phyloP scores from a whole-genome alignment of 2,888 invertebrate genomes.

The Caenorhabditis zanzibari region DNA sequence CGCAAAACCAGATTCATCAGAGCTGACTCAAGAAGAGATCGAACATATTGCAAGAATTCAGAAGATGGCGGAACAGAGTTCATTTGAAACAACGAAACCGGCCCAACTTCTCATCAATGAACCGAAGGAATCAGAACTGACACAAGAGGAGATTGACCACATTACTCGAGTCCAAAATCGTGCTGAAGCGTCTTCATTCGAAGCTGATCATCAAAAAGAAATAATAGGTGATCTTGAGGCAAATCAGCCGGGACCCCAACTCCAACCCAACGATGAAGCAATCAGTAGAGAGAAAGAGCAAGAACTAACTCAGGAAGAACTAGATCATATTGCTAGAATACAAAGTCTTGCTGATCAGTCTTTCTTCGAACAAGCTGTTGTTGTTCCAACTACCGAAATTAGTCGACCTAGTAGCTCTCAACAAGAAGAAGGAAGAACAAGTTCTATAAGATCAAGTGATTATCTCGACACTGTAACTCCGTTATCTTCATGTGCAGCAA shows the following conservation, averaged over 20 bases:
- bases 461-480: slow-evolving; percentile 33
- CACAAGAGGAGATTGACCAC: slow-evolving; percentile 16
- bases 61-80: slow-evolving; percentile 49
- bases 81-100: slow-evolving; percentile 37
- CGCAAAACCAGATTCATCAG: too few relatives aligned
- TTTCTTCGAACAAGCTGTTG: slow-evolving; percentile 18
- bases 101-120: not conserved
- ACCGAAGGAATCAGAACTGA: not conserved
- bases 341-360: slow-evolving; percentile 41
- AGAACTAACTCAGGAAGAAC: slow-evolving; percentile 40
- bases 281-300: not conserved
- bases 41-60: slow-evolving; percentile 59
- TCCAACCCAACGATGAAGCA: not conserved
- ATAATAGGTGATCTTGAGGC: not conserved
- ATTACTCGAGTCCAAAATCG: not conserved
- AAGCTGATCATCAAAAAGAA: not conserved
- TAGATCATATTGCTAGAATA: slow-evolving; percentile 40
- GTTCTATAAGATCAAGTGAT: slow-evolving; percentile 44
- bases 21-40: slow-evolving; percentile 52
- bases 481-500: slow-evolving; percentile 28
- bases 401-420: slow-evolving; percentile 25
- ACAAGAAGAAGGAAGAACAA: slow-evolving; percentile 20
- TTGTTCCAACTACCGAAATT: not conserved
- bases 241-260: not conserved
- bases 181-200: slow-evolving; percentile 1